phyloP scores from a whole-genome alignment of 1,140 invertebrate species.

The Hormaphis cornu region DNA sequence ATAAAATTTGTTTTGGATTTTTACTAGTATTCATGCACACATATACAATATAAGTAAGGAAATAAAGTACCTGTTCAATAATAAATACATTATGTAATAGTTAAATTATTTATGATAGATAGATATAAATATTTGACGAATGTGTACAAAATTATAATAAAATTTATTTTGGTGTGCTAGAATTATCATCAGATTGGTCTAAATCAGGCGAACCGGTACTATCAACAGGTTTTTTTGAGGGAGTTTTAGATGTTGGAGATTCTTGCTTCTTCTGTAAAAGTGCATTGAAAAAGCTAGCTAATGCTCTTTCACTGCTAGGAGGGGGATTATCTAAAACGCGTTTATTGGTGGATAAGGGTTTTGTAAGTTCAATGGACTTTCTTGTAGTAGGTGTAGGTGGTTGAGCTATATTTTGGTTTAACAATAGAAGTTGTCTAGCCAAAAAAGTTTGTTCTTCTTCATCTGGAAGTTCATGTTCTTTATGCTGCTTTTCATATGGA shows the following conservation, averaged over 20 bases:
- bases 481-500: conserved; percentile 65
- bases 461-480: conserved; percentile 79
- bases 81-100: too few species aligned
- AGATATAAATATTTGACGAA: neutral
- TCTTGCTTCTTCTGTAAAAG: conserved; percentile 80
- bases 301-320: conserved; percentile 70
- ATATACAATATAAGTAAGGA: too few species aligned
- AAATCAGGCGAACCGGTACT: neutral
- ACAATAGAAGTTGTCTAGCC: conserved; percentile 64
- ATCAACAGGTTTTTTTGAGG: conserved; percentile 2
- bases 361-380: conserved; percentile 44
- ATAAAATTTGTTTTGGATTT: too few species aligned
- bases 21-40: too few species aligned
- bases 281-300: conserved; percentile 98
- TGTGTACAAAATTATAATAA: neutral
- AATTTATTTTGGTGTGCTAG: conserved; percentile 11
- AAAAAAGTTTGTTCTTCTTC: conserved; percentile 93
- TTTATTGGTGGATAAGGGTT: conserved; percentile 43
- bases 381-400: conserved; percentile 54
- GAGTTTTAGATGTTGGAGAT: conserved; percentile 36
- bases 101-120: neutral
- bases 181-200: conserved; percentile 6
- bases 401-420: conserved; percentile 42
- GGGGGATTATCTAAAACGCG: conserved; percentile 42
- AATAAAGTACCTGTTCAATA: too few species aligned